phyloP scores from a whole-genome alignment of 2,797 vertebrate species.

The Gallinago stenura region DNA sequence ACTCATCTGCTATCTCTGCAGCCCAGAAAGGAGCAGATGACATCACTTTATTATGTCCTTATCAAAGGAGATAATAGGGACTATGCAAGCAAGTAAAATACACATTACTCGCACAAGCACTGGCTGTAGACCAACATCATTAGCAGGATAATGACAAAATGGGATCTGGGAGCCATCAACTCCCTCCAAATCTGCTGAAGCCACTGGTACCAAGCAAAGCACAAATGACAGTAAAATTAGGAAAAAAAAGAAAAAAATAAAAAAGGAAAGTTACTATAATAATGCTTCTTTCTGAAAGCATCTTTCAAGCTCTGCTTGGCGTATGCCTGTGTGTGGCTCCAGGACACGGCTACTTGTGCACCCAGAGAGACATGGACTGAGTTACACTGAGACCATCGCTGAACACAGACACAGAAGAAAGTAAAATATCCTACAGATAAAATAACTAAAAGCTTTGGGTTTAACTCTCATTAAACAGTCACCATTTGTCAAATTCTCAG shows the following conservation, averaged over 20 bases:
- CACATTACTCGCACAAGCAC: fast-evolving
- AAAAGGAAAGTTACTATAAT: no score
- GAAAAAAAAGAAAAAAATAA: neutral
- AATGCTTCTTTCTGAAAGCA: neutral
- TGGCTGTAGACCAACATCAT: neutral
- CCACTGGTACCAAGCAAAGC: neutral
- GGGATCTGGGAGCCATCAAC: neutral
- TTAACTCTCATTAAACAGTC: neutral
- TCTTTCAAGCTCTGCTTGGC: neutral
- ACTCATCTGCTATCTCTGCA: neutral
- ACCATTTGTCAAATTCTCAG: neutral
- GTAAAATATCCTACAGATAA: neutral
- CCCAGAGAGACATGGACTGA: neutral
- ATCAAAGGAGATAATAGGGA: neutral
- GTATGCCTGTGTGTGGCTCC: fast-evolving
- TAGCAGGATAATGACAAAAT: neutral
- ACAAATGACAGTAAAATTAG: neutral
- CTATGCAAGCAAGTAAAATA: neutral
- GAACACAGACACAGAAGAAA: neutral
- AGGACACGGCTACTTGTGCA: no score
- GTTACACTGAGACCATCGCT: fast-evolving
- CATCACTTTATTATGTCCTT: neutral
- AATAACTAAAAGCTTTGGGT: neutral
- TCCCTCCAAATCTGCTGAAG: neutral
- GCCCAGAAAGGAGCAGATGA: neutral